Conservation (phyloP, 2,113 vertebrate genomes). For the Alethe diademata region DNA sequence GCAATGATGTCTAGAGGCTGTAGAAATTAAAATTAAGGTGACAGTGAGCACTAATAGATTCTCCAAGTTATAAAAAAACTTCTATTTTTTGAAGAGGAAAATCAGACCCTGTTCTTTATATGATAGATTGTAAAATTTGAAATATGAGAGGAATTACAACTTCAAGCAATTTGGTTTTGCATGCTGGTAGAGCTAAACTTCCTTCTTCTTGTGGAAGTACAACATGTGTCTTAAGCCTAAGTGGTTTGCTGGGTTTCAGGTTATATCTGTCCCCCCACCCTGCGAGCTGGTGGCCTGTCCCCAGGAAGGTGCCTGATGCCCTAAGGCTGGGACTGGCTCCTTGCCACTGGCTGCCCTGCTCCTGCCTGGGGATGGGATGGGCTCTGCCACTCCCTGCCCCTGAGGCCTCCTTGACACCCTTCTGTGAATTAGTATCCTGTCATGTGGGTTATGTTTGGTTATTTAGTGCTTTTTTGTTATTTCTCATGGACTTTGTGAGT, state of each 20-base stretch:
- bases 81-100: background rate
- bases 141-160: background rate
- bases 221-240: background rate
- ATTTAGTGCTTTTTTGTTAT: background rate
- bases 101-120: background rate
- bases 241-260: background rate
- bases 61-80: background rate
- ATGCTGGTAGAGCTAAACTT: background rate
- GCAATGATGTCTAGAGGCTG: background rate
- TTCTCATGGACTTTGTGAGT: background rate
- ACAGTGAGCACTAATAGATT: background rate
- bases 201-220: background rate
- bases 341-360: background rate
- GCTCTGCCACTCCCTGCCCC: background rate
- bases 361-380: background rate
- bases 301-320: background rate
- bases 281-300: background rate
- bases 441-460: background rate
- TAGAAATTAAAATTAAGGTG: background rate
- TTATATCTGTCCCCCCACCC: background rate
- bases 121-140: background rate
- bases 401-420: background rate
- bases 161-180: background rate
- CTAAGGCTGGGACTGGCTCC: background rate
- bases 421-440: background rate